These are phyloP conservation scores for Augochlora pura DNA, from an alignment of 1,140 invertebrate genomes.

Conservation along the genomic window DNA sequence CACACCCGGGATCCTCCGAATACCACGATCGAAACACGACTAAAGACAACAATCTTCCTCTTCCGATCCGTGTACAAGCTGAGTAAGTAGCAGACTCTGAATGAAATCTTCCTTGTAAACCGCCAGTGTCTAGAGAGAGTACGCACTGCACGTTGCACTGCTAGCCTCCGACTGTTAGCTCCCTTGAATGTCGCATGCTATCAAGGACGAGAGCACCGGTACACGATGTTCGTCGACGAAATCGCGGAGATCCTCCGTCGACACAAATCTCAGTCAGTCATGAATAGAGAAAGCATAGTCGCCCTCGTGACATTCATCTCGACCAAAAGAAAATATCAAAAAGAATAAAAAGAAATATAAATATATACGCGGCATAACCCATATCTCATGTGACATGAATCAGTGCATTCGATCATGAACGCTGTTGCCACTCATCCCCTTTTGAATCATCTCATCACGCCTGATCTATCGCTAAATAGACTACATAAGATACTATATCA, in stretches of 20 bases:
- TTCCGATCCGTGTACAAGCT: too few relatives aligned
- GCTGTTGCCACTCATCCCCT: slow-evolving; percentile 62
- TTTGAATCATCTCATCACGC: slow-evolving; percentile 63
- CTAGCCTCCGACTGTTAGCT: slow-evolving; percentile 56
- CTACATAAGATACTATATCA: slow-evolving; percentile 35
- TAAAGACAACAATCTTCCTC: not conserved
- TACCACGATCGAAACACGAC: not conserved
- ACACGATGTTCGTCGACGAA: slow-evolving; percentile 36
- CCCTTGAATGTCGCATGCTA: slow-evolving; percentile 64
- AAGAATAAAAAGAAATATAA: slow-evolving; percentile 22
- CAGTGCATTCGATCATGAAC: slow-evolving; percentile 67
- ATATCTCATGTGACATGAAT: slow-evolving; percentile 61
- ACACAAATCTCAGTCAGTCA: slow-evolving; percentile 20
- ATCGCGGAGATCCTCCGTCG: slow-evolving; percentile 20
- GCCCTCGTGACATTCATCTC: slow-evolving; percentile 57
- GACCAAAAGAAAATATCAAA: not conserved
- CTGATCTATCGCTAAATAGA: slow-evolving; percentile 55
- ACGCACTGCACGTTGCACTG: slow-evolving; percentile 61
- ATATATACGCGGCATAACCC: slow-evolving; percentile 42
- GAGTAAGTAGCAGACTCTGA: not conserved
- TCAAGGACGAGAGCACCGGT: slow-evolving; percentile 60
- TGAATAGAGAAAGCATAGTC: slow-evolving; percentile 36
- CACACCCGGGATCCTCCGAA: not conserved
- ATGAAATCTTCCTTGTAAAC: slow-evolving; percentile 53
- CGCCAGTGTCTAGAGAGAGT: slow-evolving; percentile 53